Conservation (phyloP, 2,113 vertebrate species). For the Naja naja region DNA sequence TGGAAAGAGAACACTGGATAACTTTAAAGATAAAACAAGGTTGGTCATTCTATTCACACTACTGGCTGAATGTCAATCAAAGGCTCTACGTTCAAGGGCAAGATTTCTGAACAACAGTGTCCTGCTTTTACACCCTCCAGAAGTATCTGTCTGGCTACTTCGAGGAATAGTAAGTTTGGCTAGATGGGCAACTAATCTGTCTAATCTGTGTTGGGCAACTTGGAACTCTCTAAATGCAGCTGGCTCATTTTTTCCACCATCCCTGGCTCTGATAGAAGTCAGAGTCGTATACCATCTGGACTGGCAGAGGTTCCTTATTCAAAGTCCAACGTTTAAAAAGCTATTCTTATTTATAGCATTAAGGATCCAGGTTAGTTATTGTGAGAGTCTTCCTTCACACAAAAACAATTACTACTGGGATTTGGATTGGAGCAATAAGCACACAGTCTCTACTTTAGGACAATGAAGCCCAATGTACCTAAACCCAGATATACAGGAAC, state of each 20-base stretch:
- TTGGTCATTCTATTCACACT: not conserved
- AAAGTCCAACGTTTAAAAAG: not conserved
- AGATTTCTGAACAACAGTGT: not conserved
- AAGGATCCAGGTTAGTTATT: too few relatives aligned
- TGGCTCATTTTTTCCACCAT: not conserved
- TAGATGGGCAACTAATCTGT: not conserved
- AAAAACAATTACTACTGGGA: not conserved
- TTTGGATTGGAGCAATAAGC: not conserved
- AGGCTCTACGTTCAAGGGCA: not conserved
- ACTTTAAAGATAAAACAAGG: not conserved
- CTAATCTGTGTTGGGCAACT: not conserved
- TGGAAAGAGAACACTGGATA: not conserved
- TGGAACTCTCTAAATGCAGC: not conserved
- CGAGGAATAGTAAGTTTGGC: not conserved
- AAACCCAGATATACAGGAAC: not conserved
- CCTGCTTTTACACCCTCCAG: not conserved
- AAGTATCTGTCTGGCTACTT: not conserved
- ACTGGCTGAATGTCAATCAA: not conserved
- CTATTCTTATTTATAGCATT: too few relatives aligned
- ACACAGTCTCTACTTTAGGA: not conserved
- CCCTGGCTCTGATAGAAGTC: not conserved
- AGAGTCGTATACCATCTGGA: not conserved
- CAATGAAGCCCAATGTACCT: not conserved
- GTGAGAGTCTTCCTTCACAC: not conserved
- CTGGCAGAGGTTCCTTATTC: not conserved